These are phyloP conservation scores for Megalops atlanticus DNA, from an alignment of 2,113 vertebrate genomes.

Conservation along the genomic window DNA sequence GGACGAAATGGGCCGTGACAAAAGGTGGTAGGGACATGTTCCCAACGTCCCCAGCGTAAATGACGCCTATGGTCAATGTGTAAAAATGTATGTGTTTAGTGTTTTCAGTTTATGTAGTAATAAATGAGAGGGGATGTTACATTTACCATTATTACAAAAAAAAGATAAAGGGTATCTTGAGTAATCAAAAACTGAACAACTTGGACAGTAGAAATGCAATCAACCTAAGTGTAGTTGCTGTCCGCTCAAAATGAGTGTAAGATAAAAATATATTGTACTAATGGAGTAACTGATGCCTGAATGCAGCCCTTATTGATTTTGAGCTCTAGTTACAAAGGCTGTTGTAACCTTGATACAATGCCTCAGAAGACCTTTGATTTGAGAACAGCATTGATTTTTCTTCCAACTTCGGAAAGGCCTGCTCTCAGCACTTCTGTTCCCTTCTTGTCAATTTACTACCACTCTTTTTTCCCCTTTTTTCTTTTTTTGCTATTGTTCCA, in stretches of 20 bases:
- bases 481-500: background rate
- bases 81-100: background rate
- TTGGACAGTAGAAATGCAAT: background rate
- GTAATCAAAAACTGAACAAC: background rate
- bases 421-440: conserved; percentile 24
- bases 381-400: conserved; percentile 26
- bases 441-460: conserved; percentile 25
- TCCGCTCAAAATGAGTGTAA: background rate
- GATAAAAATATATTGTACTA: conserved; percentile 35
- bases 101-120: background rate
- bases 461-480: background rate
- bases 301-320: conserved; percentile 25
- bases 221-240: too few species aligned
- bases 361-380: conserved; percentile 23
- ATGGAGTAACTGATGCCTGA: conserved; percentile 33
- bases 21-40: too few species aligned
- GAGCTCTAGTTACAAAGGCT: conserved; percentile 23
- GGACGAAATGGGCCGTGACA: too few species aligned
- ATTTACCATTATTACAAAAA: background rate
- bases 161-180: background rate
- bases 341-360: conserved; percentile 29
- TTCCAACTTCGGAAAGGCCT: conserved; percentile 4
- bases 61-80: too few species aligned
- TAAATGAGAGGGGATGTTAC: background rate
- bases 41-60: too few species aligned